Evolutionary conservation across 2,888 invertebrate genomes (phyloP).

Genomic region (Pilophorus perplexus): DNA sequence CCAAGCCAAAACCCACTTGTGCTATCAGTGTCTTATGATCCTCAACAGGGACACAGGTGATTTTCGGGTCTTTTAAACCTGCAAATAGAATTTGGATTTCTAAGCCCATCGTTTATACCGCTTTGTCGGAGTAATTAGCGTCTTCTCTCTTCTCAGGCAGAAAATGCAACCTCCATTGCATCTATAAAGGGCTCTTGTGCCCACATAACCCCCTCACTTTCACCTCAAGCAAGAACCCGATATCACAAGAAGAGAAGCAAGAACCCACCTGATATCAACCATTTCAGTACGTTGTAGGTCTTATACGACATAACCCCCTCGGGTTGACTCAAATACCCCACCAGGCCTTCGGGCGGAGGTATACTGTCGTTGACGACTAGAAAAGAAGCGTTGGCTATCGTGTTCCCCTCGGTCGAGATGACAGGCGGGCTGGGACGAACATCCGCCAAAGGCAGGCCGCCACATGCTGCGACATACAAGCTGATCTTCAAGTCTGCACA

Average conservation of each 20-base stretch:
- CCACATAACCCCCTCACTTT: no score
- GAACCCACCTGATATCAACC: no score
- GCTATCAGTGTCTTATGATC: slow-evolving; percentile 16
- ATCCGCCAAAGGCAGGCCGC: not conserved
- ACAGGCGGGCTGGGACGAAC: slow-evolving; percentile 18
- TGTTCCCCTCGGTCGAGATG: slow-evolving; percentile 5
- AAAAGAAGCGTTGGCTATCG: not conserved
- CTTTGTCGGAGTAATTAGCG: no score
- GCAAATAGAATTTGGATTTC: no score
- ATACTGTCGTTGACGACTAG: slow-evolving; percentile 29
- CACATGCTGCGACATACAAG: slow-evolving; percentile 40
- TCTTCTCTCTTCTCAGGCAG: no score
- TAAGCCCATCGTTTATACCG: no score
- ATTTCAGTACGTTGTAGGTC: slow-evolving; percentile 35
- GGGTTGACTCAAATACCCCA: not conserved
- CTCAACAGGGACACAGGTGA: slow-evolving; percentile 5
- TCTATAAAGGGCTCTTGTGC: no score
- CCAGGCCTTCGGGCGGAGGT: slow-evolving; percentile 30
- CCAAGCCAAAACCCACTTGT: not conserved
- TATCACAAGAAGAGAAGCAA: no score
- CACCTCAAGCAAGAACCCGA: no score
- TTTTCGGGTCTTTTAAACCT: slow-evolving; percentile 33
- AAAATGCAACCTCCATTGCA: no score
- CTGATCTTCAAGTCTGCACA: slow-evolving; percentile 39
- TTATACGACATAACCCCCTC: not conserved